Conservation (phyloP, 2,888 invertebrate genomes). For the Callinectes sapidus region DNA sequence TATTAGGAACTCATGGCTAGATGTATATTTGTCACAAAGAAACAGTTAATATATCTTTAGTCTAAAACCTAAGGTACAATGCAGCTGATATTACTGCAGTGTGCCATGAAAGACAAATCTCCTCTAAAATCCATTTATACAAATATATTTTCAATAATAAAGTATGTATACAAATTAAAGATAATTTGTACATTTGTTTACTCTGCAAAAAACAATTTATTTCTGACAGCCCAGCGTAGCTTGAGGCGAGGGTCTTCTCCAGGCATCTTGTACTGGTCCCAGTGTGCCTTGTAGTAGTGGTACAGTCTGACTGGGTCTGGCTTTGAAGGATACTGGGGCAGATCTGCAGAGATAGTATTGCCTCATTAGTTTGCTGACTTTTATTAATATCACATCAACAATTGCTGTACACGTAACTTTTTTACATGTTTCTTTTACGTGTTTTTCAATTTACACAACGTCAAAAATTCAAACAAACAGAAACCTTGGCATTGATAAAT, state of each 20-base stretch:
- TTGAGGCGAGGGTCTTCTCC: slow-evolving; percentile 69
- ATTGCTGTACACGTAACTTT: too few relatives aligned
- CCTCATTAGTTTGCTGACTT: not conserved
- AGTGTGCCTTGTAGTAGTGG: slow-evolving; percentile 72
- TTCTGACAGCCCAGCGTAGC: slow-evolving; percentile 69
- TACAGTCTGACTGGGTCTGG: slow-evolving; percentile 71
- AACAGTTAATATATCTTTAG: not conserved
- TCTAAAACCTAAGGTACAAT: not conserved
- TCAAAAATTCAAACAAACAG: too few relatives aligned
- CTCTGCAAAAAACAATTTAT: slow-evolving; percentile 68
- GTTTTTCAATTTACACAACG: too few relatives aligned
- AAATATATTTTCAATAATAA: not conserved
- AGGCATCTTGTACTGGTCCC: slow-evolving; percentile 69
- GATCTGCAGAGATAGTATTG: not conserved
- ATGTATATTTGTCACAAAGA: not conserved
- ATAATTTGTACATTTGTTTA: slow-evolving; percentile 13
- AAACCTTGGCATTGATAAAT: too few relatives aligned
- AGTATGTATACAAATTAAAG: not conserved
- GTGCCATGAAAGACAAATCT: not conserved
- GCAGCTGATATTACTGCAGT: not conserved
- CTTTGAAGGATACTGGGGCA: slow-evolving; percentile 66
- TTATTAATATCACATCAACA: not conserved
- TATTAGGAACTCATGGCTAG: too few relatives aligned
- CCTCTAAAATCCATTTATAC: not conserved
- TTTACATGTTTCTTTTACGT: too few relatives aligned